Percentiles rank a stretch among this genome's conserved stretches.
Conservation (phyloP, 2,797 vertebrate genomes). For the Thaleichthys pacificus region DNA sequence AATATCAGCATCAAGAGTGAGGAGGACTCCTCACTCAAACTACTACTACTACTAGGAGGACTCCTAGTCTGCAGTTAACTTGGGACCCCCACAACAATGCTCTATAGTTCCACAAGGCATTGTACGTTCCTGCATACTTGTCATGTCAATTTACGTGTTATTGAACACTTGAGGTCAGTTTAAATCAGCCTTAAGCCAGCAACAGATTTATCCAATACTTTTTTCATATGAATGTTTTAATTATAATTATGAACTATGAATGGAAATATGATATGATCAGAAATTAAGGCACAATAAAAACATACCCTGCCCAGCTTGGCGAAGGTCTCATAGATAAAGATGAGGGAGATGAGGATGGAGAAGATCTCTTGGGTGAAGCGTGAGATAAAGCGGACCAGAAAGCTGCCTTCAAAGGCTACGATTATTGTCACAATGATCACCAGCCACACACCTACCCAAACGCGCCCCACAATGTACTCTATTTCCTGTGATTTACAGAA, state of each 20-base stretch:
- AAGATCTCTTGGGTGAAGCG: constrained; percentile 99
- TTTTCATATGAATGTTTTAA: neutral
- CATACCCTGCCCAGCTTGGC: constrained; percentile 85
- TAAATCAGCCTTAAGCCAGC: too few relatives aligned
- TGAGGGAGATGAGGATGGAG: constrained; percentile 98
- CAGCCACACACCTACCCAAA: constrained; percentile 95
- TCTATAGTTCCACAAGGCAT: too few relatives aligned
- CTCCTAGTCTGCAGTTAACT: too few relatives aligned
- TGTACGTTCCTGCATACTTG: too few relatives aligned
- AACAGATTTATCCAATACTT: too few relatives aligned
- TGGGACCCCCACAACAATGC: too few relatives aligned
- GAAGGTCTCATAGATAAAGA: constrained; percentile 98
- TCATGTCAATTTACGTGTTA: too few relatives aligned
- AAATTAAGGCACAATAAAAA: neutral
- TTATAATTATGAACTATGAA: neutral
- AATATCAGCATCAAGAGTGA: too few relatives aligned
- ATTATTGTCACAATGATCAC: constrained; percentile 87
- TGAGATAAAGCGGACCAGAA: constrained; percentile 94
- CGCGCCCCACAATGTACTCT: constrained; percentile 91
- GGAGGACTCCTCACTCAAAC: too few relatives aligned
- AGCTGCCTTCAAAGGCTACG: constrained; percentile 92
- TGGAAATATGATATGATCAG: neutral
- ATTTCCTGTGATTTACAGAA: constrained; percentile 79
- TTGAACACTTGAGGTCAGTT: too few relatives aligned
- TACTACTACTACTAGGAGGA: too few relatives aligned